Percentiles rank a stretch among this genome's conserved stretches.
These are phyloP conservation scores for Catostomus latipinnis DNA, from an alignment of 2,797 vertebrate genomes.

Conservation along the genomic window DNA sequence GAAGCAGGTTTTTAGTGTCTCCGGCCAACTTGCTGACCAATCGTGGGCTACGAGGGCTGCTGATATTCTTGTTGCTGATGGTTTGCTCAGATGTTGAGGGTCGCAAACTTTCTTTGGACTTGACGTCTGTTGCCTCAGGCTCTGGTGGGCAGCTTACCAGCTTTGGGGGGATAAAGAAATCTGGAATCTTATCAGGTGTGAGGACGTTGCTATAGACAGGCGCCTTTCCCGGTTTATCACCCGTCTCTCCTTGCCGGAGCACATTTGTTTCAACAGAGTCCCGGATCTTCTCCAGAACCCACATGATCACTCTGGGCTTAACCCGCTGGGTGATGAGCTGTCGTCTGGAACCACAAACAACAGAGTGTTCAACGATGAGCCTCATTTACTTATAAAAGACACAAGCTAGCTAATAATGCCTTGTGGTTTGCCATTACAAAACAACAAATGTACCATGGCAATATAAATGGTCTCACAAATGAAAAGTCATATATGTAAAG, in stretches of 20 bases:
- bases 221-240: conserved; percentile 75
- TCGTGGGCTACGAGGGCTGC: conserved; percentile 88
- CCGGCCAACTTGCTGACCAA: conserved; percentile 82
- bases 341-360: conserved; percentile 70
- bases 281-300: conserved; percentile 94
- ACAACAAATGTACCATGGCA: too few relatives aligned
- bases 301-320: conserved; percentile 81
- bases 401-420: too few relatives aligned
- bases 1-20: conserved; percentile 85
- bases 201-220: conserved; percentile 91
- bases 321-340: conserved; percentile 53
- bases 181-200: conserved; percentile 96
- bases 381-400: too few relatives aligned
- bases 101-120: conserved; percentile 73
- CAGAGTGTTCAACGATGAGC: conserved; percentile 37
- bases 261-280: conserved; percentile 85
- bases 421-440: too few relatives aligned
- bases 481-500: background rate
- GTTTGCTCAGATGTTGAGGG: conserved; percentile 84
- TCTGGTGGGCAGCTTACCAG: conserved; percentile 83
- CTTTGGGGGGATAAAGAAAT: conserved; percentile 97
- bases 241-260: conserved; percentile 76
- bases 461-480: too few relatives aligned
- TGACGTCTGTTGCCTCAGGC: conserved; percentile 62
- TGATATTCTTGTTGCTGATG: conserved; percentile 78